Base-by-base conservation (phyloP, 2,113 vertebrate species). In the Callipepla californica region DNA sequence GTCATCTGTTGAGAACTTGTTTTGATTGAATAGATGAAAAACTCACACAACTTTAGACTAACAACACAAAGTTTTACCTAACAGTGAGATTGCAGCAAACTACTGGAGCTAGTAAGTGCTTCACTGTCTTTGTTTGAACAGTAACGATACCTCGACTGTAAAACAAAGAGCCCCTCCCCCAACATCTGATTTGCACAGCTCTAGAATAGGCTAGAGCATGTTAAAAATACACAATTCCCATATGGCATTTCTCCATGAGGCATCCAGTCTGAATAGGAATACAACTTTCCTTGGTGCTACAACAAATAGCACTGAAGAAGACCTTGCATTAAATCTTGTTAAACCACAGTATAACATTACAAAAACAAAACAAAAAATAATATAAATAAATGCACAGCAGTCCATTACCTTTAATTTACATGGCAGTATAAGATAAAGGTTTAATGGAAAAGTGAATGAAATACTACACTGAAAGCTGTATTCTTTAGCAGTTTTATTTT, bases 381-480 rank as follows among this genome's bases (percentile, higher is more conserved):
- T 15, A 4, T 47, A 26, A 30, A 36, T 13, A 47, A 22, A 40
- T 65, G 32, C 25, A 51, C 0, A 75, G 53, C 68, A 85, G 26
- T 73, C n/a, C 7, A 45, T 48, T 74, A 45, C 45, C 66, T 85
- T 79, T 85, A 88, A 61, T 42, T 80, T 70, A 75, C 11, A 28
- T 40, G 32, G 38, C 53, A 61, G 9, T 20, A 13, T 8, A 86
- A 74, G 20, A 67, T 76, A 73, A 92, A 77, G 59, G 42, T 90
- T 67, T 93, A 78, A 94, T 75, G 70, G 67, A 82, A 94, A 90
- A 62, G 34, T 66, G 55, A 87, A 77, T 23, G 23, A 30, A 91
- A 76, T 55, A 68, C 11, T 53, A 85, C 1, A 77, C 48, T 42
- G 42, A 80, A 11, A 36, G 22, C 25, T 79, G 32, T 30, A 38